Evolutionary conservation across 2,113 vertebrate species (phyloP).

Genomic region (Gyps fulvus): DNA sequence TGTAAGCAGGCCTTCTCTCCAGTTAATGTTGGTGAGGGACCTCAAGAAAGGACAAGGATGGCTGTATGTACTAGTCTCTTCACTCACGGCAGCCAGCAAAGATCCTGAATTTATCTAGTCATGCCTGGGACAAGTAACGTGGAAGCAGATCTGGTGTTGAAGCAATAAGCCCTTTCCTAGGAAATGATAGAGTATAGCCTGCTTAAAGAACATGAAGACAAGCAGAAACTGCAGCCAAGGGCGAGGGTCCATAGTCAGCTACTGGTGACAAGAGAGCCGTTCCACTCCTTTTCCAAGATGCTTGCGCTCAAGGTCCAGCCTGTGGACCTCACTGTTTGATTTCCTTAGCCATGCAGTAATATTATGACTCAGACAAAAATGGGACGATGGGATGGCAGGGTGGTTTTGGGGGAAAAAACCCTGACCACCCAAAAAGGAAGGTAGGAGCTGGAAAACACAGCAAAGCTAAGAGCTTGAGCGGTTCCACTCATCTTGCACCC

Average conservation of each 20-base stretch:
- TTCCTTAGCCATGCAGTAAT: not conserved
- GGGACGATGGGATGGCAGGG: not conserved
- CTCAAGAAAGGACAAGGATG: not conserved
- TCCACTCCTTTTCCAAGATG: not conserved
- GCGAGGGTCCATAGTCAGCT: not conserved
- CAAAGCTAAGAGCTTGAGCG: not conserved
- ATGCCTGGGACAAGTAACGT: not conserved
- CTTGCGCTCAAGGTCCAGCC: not conserved
- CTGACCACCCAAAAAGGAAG: not conserved
- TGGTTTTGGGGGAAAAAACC: not conserved
- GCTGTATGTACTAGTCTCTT: not conserved
- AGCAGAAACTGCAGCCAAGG: not conserved
- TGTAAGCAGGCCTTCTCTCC: not conserved
- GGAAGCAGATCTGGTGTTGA: not conserved
- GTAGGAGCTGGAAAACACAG: not conserved
- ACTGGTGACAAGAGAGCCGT: not conserved
- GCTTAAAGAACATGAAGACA: not conserved
- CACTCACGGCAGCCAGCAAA: not conserved
- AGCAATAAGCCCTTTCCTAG: not conserved
- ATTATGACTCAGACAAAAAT: not conserved
- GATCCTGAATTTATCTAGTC: not conserved
- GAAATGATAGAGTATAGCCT: not conserved
- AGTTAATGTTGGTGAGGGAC: not conserved
- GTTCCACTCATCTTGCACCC: not conserved
- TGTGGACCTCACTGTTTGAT: not conserved